Base-by-base conservation (phyloP, 2,888 invertebrate genomes). In the Cheilosia pagana region DNA sequence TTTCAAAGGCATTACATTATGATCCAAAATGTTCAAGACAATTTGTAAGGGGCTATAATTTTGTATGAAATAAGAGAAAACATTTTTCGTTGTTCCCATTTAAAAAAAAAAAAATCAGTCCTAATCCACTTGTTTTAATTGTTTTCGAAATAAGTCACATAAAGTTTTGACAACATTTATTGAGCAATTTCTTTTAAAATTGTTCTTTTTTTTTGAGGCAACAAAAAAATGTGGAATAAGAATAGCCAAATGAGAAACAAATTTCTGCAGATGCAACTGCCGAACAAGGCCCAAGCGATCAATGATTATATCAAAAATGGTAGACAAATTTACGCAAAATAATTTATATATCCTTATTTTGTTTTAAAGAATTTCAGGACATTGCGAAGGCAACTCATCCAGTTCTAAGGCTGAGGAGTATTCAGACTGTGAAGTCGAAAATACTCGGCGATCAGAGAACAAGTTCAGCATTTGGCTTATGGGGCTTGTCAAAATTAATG, bases 141-240 rank as follows among this genome's bases (percentile, higher is more conserved):
- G 12, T 35, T 35, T 35, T 35, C 35, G 0, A 35, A 35, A 10
- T 12, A 35, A 35, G 12, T 35, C 35, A 35, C 35, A 35, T 35
- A 3, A 3, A 35, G 3, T 35, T 35, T 12, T 35, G 12, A 12
- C 35, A 35, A 12, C 2, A 35, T 35, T 5, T 4, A 25, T 25
- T 1, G 7, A 2, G 7, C 1, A 31, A 31, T 8, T 31, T 1
- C 12, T 35, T 35, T 35, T 12, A 12, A 12, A 35, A 12, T 35
- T 12, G 12, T 35, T n/a, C n/a, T n/a, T n/a, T n/a, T n/a, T n/a
- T 35, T 35, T 12, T 35, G 12, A 12, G 1, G 3, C 35, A 12
- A 35, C 16, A 2, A 87, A 77, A 87, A 77, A 62, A 91, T 91
- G 91, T 91, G 91, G 91, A 87, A 88, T 45, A 71, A 90, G 68